Percentiles rank a stretch among this genome's conserved stretches.
Evolutionary conservation across 1,140 invertebrate species (phyloP).

Genomic region (Saccostrea echinata): DNA sequence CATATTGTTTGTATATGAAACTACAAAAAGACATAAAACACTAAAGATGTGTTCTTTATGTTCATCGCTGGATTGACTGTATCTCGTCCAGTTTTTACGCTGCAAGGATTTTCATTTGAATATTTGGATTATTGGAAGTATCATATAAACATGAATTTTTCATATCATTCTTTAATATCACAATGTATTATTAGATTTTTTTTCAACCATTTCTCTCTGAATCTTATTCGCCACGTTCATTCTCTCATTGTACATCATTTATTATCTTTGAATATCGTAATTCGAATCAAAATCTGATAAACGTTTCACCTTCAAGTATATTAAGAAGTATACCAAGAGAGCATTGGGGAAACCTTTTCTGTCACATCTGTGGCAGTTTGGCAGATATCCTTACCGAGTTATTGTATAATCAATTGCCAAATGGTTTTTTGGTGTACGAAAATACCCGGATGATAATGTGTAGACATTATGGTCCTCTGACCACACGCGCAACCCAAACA

Average conservation of each 20-base stretch:
- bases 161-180: not conserved
- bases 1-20: conserved; percentile 29
- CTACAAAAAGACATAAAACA: conserved; percentile 28
- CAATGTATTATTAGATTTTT: not conserved
- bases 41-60: not conserved
- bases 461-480: not conserved
- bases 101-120: not conserved
- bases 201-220: not conserved
- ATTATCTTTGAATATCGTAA: not conserved
- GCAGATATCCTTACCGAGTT: not conserved
- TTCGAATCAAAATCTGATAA: not conserved
- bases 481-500: conserved; percentile 29
- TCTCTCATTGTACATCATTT: too few species aligned
- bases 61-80: not conserved
- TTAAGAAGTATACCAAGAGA: not conserved
- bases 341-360: not conserved
- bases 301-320: not conserved
- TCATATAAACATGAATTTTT: not conserved
- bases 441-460: conserved; percentile 27
- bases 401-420: not conserved
- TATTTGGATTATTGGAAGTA: not conserved
- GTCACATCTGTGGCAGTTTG: conserved; percentile 21
- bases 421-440: conserved; percentile 30
- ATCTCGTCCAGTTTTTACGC: not conserved
- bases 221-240: not conserved